A percentile compares a stretch with the other conserved stretches of the same genome.
These are phyloP conservation scores for Gryllus bimaculatus DNA, from an alignment of 1,140 invertebrate genomes.

Conservation along the genomic window DNA sequence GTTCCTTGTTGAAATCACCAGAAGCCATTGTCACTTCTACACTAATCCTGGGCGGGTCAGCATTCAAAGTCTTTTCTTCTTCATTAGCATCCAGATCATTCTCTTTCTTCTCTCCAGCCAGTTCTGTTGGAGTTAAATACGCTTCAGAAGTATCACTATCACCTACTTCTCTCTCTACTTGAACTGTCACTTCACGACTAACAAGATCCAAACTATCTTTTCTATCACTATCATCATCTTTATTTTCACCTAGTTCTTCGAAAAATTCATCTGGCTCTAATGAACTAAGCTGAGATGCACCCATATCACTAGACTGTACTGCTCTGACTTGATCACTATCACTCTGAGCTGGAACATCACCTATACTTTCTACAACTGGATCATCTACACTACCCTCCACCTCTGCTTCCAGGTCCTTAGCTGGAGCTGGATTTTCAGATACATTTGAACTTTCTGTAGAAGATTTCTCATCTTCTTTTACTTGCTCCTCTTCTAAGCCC, in stretches of 20 bases:
- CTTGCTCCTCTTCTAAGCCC: neutral
- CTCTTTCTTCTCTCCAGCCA: slow-evolving; percentile 22
- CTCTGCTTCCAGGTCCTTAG: neutral
- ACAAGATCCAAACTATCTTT: slow-evolving; percentile 4
- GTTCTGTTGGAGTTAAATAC: slow-evolving; percentile 49
- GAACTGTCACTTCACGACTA: slow-evolving; percentile 19
- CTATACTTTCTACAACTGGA: neutral
- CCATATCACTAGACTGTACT: slow-evolving; percentile 3
- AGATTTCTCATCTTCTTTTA: neutral
- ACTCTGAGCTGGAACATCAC: neutral
- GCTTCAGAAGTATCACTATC: slow-evolving; percentile 48
- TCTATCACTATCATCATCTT: neutral
- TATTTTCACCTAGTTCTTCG: slow-evolving; percentile 4
- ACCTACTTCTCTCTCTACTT: slow-evolving; percentile 32
- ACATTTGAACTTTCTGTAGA: neutral
- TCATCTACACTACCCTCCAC: neutral
- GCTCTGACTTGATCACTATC: neutral
- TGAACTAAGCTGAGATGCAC: neutral
- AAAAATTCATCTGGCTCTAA: neutral
- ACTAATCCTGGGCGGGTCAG: slow-evolving; percentile 20
- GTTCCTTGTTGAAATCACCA: neutral
- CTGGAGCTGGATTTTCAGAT: neutral
- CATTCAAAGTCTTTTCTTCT: slow-evolving; percentile 9
- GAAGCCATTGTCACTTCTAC: neutral
- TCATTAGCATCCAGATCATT: slow-evolving; percentile 16